Evolutionary conservation across 2,797 vertebrate genomes (phyloP), one percentile per base, ranked within the genome.

Genomic region (Jordanella pulchra): DNA sequence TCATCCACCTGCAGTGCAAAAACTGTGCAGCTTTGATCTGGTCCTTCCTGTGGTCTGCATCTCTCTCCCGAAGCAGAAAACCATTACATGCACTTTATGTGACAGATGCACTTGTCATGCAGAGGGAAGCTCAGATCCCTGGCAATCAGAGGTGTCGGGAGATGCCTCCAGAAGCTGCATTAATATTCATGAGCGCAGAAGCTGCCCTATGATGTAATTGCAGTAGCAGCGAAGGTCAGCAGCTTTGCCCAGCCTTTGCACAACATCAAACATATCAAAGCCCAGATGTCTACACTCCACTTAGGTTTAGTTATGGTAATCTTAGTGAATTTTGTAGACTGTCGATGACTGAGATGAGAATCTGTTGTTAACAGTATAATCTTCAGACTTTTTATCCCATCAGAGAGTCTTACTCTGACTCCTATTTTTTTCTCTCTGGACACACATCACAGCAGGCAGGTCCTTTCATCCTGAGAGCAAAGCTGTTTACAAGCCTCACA

Each of bases 131-230:
- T 94, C 90, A 90, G 89, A 93, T 93, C 89, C 83, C 68, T 42
- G 77, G 78, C 71, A 91, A 93, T 93, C 92, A 93, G 92, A 93
- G 90, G 89, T 89, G 84, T 63, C 85, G 83, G 86, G 81, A 86
- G 87, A 90, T 89, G 91, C 89, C 91, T 89, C 82, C 77, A 88
- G 89, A 88, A 81, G 68, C 61, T 50, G 69, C 80, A 90, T 94
- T 90, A 93, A 93, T 93, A 93, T 93, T 87, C 89, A 93, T 93
- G 90, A 89, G 72, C 83, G 79, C 63, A 0, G 77, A 84, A 89
- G 84, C 85, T 83, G 84, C 84, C 86, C 91, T 90, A 88, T 94
- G 92, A 95, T 94, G 94, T 91, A 93, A 93, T 91, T 92, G 92
- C 90, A 54, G 90, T 78, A 82, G 84, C 78, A 15, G 84, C 66